These are phyloP conservation scores for Heterodera filipjevi DNA, from an alignment of 2,888 invertebrate species.

Conservation along the genomic window DNA sequence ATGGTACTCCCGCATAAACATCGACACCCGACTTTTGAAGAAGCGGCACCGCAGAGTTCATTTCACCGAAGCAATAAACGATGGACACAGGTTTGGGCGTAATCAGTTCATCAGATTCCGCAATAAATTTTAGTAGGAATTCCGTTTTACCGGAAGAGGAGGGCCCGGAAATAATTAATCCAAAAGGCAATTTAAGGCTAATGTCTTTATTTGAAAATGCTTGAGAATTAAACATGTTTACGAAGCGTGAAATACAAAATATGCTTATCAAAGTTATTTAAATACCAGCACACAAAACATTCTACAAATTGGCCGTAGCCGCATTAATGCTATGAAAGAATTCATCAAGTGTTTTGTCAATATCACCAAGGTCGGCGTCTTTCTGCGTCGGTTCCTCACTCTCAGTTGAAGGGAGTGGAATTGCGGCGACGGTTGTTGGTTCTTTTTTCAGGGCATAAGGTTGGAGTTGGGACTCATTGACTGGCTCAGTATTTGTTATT, in stretches of 20 bases:
- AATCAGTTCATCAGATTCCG: neutral
- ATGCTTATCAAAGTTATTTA: too few relatives aligned
- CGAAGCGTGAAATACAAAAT: too few relatives aligned
- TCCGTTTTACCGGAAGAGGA: neutral
- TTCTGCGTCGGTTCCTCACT: too few relatives aligned
- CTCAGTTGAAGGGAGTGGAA: too few relatives aligned
- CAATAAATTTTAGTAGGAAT: conserved; percentile 12
- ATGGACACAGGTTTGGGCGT: neutral
- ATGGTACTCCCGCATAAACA: conserved; percentile 25
- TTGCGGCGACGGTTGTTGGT: too few relatives aligned
- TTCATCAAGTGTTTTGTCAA: neutral
- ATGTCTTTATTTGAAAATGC: conserved; percentile 18
- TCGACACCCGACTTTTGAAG: conserved; percentile 17
- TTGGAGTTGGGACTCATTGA: too few relatives aligned
- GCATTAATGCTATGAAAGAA: neutral
- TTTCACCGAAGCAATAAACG: neutral
- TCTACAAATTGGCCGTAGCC: neutral
- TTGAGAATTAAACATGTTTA: conserved; percentile 7
- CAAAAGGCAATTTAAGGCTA: conserved; percentile 6
- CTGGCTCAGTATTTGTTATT: too few relatives aligned
- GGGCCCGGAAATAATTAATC: conserved; percentile 10
- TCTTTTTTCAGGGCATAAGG: too few relatives aligned
- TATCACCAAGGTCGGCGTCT: too few relatives aligned
- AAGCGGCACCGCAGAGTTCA: neutral
- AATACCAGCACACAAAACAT: too few relatives aligned